Evolutionary conservation across 2,113 vertebrate genomes (phyloP).

Genomic region (Lagopus leucura): DNA sequence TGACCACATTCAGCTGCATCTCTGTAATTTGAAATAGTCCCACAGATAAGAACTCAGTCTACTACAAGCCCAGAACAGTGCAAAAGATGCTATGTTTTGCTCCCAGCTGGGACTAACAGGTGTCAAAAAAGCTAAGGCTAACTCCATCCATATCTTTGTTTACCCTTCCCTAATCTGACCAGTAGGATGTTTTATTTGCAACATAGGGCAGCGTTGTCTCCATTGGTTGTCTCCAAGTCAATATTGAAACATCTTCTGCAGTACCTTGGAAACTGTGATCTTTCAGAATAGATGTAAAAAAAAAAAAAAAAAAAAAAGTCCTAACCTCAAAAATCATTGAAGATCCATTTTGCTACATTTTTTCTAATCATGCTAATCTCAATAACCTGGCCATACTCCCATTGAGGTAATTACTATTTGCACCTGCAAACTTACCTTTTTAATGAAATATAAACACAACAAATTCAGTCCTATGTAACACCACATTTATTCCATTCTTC

Average conservation of each 20-base stretch:
- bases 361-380: not conserved
- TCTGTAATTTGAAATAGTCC: not conserved
- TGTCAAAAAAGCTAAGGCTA: not conserved
- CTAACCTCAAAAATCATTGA: not conserved
- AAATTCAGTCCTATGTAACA: not conserved
- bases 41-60: not conserved
- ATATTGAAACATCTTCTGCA: not conserved
- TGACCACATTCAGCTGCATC: fast-evolving
- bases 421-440: not conserved
- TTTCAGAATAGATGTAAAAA: not conserved
- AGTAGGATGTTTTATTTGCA: not conserved
- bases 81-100: not conserved
- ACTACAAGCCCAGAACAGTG: not conserved
- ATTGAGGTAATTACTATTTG: not conserved
- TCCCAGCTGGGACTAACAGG: not conserved
- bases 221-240: not conserved
- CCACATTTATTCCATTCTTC: not conserved
- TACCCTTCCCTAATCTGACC: not conserved
- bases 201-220: not conserved
- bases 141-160: not conserved
- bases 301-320: too few relatives aligned
- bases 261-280: not conserved
- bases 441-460: not conserved
- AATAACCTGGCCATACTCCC: not conserved
- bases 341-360: not conserved